Base-by-base conservation (phyloP, 1,140 invertebrate genomes). In the Papilio helenus region DNA sequence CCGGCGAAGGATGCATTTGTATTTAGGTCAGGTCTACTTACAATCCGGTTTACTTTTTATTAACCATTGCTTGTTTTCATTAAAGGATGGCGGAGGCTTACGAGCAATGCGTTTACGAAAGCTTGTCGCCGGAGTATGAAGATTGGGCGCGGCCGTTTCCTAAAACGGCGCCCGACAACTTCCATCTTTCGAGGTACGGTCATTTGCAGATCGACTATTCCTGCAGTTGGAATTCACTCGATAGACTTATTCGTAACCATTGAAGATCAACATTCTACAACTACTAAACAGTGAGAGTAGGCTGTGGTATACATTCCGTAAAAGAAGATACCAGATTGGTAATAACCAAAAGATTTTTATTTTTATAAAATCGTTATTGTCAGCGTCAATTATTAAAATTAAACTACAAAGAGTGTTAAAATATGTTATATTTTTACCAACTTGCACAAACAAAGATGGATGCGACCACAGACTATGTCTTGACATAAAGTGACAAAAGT, bases 181-280 rank as follows among this genome's bases (percentile, higher is more conserved):
- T 96, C 85, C 95, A 96, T 44, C 89, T 97, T 12, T 97, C 96
- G 55, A 95, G 95, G 34, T 96, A 97, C 81, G 97, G 97, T 34
- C 96, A 97, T 84, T 92, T 97, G 18, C 96, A 97, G 90, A 97
- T 97, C 79, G 97, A 97, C 90, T 97, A 97, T 86, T 96, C 96
- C 2, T 96, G 95, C 85, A 97, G 96, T 87, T 97, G 97, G 97
- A 96, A 96, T 86, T 96, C 96, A 3, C 89, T 96, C 29, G 96
- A 96, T 83, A 94, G 96, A 84, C 96, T 96, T 84, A 96, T 96
- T 76, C 91, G 95, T 61, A 95, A 95, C 89, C 95, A 94, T 91
- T 92, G 84, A 83, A 79, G 58, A 74, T 49, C 23, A 26, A 26
- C 23, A 20, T 26, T 44, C 8, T 44, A 26, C 46, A 49, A 14